Evolutionary conservation across 2,888 invertebrate genomes (phyloP).

Genomic region (Oxytorus armatus): DNA sequence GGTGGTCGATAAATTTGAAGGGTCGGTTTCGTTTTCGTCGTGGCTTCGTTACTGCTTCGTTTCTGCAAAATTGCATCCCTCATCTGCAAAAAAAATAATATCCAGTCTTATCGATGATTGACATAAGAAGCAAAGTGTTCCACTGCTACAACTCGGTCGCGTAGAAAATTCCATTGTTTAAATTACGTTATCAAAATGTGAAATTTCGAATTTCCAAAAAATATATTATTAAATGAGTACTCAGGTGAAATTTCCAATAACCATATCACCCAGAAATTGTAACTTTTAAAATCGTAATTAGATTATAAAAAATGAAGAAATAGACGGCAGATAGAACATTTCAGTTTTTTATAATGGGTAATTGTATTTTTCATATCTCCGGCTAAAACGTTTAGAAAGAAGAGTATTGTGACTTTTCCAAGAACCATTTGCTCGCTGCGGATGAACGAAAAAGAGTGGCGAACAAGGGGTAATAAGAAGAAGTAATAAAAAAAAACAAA

Average conservation of each 20-base stretch:
- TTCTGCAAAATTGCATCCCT: slow-evolving; percentile 89
- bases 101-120: background rate
- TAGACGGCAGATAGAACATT: too few relatives aligned
- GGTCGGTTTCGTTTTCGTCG: slow-evolving; percentile 91
- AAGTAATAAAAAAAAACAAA: slow-evolving; percentile 21
- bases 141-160: background rate
- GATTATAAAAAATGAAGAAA: too few relatives aligned
- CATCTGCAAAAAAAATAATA: slow-evolving; percentile 80
- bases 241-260: too few relatives aligned
- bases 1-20: slow-evolving; percentile 96
- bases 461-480: slow-evolving; percentile 8
- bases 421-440: background rate
- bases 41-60: slow-evolving; percentile 90
- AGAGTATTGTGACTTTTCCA: too few relatives aligned
- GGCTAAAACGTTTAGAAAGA: background rate
- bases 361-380: too few relatives aligned
- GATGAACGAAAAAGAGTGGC: background rate
- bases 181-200: background rate
- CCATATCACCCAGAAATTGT: too few relatives aligned
- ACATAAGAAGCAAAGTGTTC: background rate
- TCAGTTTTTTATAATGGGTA: too few relatives aligned
- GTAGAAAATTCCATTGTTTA: background rate
- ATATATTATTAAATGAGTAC: too few relatives aligned
- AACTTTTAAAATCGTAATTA: too few relatives aligned
- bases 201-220: background rate